Conservation (phyloP, 2,113 vertebrate species). For the Clarias batrachus region DNA sequence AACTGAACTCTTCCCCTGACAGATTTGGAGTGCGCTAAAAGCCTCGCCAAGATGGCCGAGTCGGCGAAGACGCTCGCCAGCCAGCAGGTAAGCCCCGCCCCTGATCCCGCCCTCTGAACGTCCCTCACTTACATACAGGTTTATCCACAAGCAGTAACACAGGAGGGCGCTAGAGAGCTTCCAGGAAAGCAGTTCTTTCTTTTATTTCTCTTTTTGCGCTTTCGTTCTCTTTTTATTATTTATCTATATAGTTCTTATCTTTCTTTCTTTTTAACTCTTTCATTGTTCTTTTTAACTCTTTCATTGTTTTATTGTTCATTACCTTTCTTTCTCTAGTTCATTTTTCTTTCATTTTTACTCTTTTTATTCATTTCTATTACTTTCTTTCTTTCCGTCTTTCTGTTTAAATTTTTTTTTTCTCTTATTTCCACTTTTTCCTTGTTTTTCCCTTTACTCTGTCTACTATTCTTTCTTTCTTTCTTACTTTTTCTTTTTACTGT, state of each 20-base stretch:
- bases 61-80: constrained; percentile 83
- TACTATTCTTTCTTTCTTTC: neutral
- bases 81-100: constrained; percentile 78
- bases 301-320: no score
- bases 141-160: no score
- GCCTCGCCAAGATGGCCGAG: constrained; percentile 91
- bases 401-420: no score
- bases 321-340: no score
- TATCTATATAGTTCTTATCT: neutral
- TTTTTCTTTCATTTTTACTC: no score
- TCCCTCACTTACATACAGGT: neutral
- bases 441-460: no score
- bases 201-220: neutral
- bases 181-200: no score
- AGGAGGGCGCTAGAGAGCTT: no score
- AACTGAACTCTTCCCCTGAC: constrained; percentile 41
- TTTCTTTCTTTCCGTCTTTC: no score
- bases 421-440: no score
- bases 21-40: constrained; percentile 94
- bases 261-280: neutral
- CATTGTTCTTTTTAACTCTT: no score
- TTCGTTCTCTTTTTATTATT: neutral
- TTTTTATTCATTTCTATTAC: no score
- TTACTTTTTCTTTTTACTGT: neutral
- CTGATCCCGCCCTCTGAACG: neutral